Percentiles rank a stretch among this genome's conserved stretches.
Evolutionary conservation across 2,113 vertebrate genomes (phyloP).

Genomic region (Phyllopteryx taeniolatus): DNA sequence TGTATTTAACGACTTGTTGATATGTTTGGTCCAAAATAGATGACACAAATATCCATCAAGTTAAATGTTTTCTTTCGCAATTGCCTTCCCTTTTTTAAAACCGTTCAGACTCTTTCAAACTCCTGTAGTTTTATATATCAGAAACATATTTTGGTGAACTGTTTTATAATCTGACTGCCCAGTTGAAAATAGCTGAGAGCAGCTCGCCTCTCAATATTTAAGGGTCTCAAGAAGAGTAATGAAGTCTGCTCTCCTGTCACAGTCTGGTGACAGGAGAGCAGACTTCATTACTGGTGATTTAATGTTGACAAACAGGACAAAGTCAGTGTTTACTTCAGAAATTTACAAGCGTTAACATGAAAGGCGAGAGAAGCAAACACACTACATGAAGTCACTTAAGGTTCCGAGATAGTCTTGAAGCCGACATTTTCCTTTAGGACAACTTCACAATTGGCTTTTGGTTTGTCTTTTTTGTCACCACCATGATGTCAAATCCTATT

Average conservation of each 20-base stretch:
- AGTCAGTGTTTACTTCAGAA: neutral
- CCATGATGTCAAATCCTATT: slow-evolving; percentile 50
- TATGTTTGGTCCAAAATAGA: neutral
- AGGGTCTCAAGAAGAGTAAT: neutral
- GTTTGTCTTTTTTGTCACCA: slow-evolving; percentile 22
- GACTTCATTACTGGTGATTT: too few species aligned
- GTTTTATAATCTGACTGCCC: neutral
- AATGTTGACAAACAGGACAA: neutral
- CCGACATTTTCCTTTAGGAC: neutral
- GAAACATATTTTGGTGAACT: neutral
- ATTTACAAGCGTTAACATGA: neutral
- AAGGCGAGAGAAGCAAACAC: slow-evolving; percentile 2
- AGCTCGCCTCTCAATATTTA: neutral
- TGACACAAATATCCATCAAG: neutral
- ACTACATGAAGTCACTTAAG: neutral
- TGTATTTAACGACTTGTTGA: neutral
- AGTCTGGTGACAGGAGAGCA: too few species aligned
- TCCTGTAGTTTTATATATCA: neutral
- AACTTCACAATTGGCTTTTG: slow-evolving; percentile 18
- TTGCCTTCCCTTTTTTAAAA: neutral
- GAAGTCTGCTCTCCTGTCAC: neutral
- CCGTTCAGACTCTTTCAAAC: neutral
- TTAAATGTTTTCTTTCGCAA: neutral
- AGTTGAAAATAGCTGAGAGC: neutral
- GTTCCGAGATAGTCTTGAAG: slow-evolving; percentile 27